Evolutionary conservation across 2,797 vertebrate species (phyloP).

Genomic region (Syngnathus rostellatus): DNA sequence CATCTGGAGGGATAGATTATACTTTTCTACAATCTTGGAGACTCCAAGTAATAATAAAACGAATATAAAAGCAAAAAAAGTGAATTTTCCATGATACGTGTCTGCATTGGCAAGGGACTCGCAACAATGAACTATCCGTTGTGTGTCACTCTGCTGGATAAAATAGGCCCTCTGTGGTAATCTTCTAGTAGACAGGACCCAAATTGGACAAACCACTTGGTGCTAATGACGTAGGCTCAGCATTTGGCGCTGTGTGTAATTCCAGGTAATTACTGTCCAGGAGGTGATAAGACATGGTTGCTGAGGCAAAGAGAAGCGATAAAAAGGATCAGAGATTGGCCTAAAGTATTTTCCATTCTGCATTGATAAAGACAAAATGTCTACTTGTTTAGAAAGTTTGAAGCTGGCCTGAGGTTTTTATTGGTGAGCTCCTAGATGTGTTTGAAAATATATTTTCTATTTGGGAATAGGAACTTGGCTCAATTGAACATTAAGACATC

Average conservation of each 20-base stretch:
- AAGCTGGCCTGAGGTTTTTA: constrained; percentile 3
- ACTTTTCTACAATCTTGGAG: too few relatives aligned
- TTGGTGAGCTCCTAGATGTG: not conserved
- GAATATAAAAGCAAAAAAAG: too few relatives aligned
- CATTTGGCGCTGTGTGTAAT: constrained; percentile 59
- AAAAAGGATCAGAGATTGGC: constrained; percentile 53
- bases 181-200: constrained; percentile 57
- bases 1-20: too few relatives aligned
- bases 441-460: not conserved
- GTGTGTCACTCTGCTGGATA: constrained; percentile 15
- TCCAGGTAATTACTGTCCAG: constrained; percentile 68
- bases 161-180: constrained; percentile 30
- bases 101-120: constrained; percentile 15
- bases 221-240: constrained; percentile 39
- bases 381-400: constrained; percentile 36
- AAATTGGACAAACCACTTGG: constrained; percentile 50
- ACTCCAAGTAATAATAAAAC: too few relatives aligned
- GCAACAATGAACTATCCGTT: not conserved
- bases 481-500: not conserved
- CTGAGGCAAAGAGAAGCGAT: constrained; percentile 53
- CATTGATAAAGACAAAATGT: constrained; percentile 41
- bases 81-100: not conserved
- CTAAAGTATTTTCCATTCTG: constrained; percentile 38
- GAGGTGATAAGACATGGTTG: constrained; percentile 58
- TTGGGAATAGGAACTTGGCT: not conserved